Evolutionary conservation across 2,113 vertebrate species (phyloP), one percentile per base, ranked within the genome.

Genomic region (Grantiella picta): DNA sequence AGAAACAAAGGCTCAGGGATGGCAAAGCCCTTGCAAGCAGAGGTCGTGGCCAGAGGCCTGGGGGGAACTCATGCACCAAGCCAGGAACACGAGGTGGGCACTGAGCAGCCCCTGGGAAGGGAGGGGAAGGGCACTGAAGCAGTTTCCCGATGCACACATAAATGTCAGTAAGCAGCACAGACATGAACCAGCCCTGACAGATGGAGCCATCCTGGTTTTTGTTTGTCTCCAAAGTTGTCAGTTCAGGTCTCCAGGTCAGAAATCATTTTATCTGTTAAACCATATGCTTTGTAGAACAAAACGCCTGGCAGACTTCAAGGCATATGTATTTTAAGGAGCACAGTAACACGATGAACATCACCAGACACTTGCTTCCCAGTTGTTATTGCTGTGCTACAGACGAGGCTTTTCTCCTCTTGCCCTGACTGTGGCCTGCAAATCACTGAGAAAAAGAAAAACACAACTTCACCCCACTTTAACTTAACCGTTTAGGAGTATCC

Each of bases 261-360:
- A 97, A 96, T 96, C 93, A 95, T 97, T 97, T 98, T 96, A 97
- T 97, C 97, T 97, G 95, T 90, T 97, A 95, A 97, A 97, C 94
- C 97, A 97, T 97, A 97, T 96, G 97, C 95, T 98, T 98, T 97
- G 96, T 78, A 94, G 96, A 97, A 97, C 97, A 97, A 98, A 97
- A 97, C 5, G 82, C 96, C 96, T 87, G 94, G 97, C 93, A 27
- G 88, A 96, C 97, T 96, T 97, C 95, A 94, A 97, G 96, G 90
- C 86, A 52, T 38, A 79, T 96, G 94, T 95, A 79, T 97, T 95
- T 95, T 93, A 95, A 97, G 94, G 88, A 91, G 96, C 92, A 78
- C 70, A 89, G 61, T 57, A 91, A 90, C 85, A 85, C 36, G 78
- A 87, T 56, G 53, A 94, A 82, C 84, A 84, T 81, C 93, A 89